Base-by-base conservation (phyloP, 2,888 invertebrate species). In the Ormyrus pomaceus region DNA sequence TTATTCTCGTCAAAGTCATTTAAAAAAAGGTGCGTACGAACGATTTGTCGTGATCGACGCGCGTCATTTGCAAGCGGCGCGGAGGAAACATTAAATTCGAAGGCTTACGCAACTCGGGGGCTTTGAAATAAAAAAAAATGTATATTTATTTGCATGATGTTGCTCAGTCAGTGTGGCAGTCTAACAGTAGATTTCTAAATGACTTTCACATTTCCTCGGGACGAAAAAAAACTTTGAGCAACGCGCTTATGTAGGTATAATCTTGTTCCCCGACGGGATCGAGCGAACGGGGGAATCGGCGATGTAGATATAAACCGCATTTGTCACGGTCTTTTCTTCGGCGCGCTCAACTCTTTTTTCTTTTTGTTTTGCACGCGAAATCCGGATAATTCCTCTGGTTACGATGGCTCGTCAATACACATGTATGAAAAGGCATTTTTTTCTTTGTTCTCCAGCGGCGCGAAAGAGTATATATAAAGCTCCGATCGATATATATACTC, bases 51-150 rank as follows among this genome's bases (percentile, higher is more conserved):
- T 19, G 19, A 19, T 64, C 48, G 50, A 0, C 9, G 34, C 9
- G 19, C 8, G 6, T 6, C 19, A 53, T 51, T 66, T 13, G 6
- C 5, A 45, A 66, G 13, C 13, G 13, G 13, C 34, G 19, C 51
- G 51, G 53, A 2, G 19, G 19, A 19, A 19, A 19, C 19, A 19
- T 19, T 19, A 19, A 19, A 53, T 51, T 53, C 4, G 68, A 13
- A 45, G 50, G 9, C n/a, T 13, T 19, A 9, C 11, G 59, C 11
- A 56, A 58, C 5, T 8, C n/a, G 11, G 9, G 9, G 4, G 48
- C 61, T 72, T 72, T 71, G 45, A 71, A 71, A 71, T 86, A 87
- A 82, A 72, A 19, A 62, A 10, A 53, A 62, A 51, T 34, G 58
- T 71, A 19, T 19, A 34, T 56, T 72, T 72, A 62, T 72, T 72